phyloP scores from a whole-genome alignment of 2,113 vertebrate species.

The Dolichotis patagonum region DNA sequence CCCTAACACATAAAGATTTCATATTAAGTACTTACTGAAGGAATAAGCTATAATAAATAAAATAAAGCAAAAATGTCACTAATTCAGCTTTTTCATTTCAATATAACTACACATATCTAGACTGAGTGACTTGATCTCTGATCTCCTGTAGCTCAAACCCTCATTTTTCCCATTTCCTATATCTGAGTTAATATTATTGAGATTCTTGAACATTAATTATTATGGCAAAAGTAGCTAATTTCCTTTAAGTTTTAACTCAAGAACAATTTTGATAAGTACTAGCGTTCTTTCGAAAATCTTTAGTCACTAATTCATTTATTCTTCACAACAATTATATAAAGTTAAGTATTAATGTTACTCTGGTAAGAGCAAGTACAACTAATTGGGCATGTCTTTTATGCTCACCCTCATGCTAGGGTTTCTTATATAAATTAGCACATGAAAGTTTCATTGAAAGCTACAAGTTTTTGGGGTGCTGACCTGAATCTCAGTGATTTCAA shows the following conservation, averaged over 20 bases:
- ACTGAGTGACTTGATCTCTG: background rate
- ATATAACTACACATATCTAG: background rate
- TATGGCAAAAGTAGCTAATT: background rate
- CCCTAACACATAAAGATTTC: background rate
- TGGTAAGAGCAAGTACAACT: background rate
- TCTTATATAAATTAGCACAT: background rate
- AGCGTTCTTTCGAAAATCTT: background rate
- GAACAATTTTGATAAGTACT: background rate
- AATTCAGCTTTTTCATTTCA: background rate
- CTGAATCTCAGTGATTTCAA: background rate
- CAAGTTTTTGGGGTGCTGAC: background rate
- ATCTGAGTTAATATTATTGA: background rate
- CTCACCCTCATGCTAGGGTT: rapidly evolving
- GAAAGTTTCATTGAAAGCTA: background rate
- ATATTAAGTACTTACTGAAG: background rate
- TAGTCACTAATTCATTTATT: background rate
- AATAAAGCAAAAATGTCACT: background rate
- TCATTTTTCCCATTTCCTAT: background rate
- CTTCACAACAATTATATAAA: background rate
- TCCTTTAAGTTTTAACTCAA: background rate
- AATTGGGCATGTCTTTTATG: background rate
- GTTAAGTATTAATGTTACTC: background rate
- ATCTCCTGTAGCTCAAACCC: background rate
- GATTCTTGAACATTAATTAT: background rate
- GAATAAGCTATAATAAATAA: background rate